A percentile compares a stretch with the other conserved stretches of the same genome.
These are phyloP conservation scores for Pseudopodoces humilis DNA, from an alignment of 2,113 vertebrate species.

Conservation along the genomic window DNA sequence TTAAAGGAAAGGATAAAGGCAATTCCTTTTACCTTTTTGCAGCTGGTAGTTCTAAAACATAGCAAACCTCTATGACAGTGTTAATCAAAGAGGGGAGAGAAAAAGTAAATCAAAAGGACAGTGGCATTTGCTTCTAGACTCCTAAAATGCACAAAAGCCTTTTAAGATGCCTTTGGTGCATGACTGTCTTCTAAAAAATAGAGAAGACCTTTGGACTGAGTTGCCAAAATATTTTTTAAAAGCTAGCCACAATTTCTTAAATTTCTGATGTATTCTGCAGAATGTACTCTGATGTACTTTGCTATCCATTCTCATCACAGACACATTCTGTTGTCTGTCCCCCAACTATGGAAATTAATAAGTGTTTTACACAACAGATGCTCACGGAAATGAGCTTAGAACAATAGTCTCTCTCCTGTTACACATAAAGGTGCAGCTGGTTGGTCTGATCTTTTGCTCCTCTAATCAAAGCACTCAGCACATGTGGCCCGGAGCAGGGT, in stretches of 20 bases:
- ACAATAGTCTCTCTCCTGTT: neutral
- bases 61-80: neutral
- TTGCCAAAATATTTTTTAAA: neutral
- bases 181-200: neutral
- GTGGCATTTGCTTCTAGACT: neutral
- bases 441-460: neutral
- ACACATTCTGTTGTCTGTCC: neutral
- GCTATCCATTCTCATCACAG: neutral
- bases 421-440: neutral
- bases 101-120: neutral
- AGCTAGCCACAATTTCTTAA: neutral
- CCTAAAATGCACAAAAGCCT: neutral
- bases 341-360: neutral
- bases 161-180: neutral
- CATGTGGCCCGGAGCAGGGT: neutral
- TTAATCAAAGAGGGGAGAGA: neutral
- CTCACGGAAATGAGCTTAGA: neutral
- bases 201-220: neutral
- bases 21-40: neutral
- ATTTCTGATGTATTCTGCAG: neutral
- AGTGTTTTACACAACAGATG: neutral
- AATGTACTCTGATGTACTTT: neutral
- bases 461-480: neutral
- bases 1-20: neutral
- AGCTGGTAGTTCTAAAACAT: neutral